Evolutionary conservation across 2,113 vertebrate genomes (phyloP).

Genomic region (Dipodomys ordii): DNA sequence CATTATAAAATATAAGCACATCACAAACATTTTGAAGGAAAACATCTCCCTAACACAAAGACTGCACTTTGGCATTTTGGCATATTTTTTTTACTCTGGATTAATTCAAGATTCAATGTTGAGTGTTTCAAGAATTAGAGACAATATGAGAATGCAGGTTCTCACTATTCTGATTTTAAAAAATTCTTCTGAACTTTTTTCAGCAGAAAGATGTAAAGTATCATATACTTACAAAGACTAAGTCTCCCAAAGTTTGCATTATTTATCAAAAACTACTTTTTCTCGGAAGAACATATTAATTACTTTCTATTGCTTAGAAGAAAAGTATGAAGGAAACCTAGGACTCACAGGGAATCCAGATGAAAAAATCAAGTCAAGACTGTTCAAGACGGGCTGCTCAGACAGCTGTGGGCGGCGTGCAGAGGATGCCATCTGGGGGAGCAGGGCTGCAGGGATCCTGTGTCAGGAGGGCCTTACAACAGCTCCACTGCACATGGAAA

Average conservation of each 20-base stretch:
- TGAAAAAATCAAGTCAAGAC: neutral
- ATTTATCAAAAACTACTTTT: neutral
- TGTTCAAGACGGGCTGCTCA: neutral
- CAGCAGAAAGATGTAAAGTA: neutral
- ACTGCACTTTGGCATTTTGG: neutral
- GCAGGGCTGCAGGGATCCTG: no score
- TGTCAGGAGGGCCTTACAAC: neutral
- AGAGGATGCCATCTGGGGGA: neutral
- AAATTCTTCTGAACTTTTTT: constrained; percentile 30
- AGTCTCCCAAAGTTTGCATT: neutral
- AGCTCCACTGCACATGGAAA: neutral
- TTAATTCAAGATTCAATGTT: neutral
- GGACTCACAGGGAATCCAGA: neutral
- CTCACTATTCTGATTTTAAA: neutral
- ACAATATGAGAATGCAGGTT: constrained; percentile 2
- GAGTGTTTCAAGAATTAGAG: neutral
- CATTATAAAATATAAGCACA: constrained; percentile 55
- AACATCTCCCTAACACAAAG: neutral
- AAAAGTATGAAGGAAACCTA: neutral
- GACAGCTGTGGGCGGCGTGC: no score
- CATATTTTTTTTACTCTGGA: neutral
- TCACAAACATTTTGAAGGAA: constrained; percentile 40
- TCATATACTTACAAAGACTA: neutral
- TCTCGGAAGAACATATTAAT: neutral
- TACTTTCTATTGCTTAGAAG: neutral